Percentiles rank a stretch among this genome's conserved stretches.
phyloP scores from a whole-genome alignment of 2,113 vertebrate species.

The Mirounga angustirostris region DNA sequence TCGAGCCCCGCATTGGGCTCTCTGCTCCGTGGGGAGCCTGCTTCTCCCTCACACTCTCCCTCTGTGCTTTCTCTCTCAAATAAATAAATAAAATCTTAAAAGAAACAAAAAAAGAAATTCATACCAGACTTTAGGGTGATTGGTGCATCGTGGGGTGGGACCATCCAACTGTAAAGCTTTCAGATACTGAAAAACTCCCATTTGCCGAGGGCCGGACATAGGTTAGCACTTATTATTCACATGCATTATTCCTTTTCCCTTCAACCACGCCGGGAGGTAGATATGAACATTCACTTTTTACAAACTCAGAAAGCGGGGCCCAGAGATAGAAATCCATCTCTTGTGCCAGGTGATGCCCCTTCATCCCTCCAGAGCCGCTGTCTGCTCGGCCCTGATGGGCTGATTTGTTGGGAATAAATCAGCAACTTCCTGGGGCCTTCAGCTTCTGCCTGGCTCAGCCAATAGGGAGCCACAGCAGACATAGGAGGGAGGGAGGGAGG shows the following conservation, averaged over 20 bases:
- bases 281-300: not conserved
- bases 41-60: no score
- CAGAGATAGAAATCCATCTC: not conserved
- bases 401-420: not conserved
- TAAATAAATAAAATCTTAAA: no score
- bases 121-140: not conserved
- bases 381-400: not conserved
- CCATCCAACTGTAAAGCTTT: not conserved
- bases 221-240: not conserved
- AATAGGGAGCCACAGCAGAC: not conserved
- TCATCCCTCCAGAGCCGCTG: not conserved
- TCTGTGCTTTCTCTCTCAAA: no score
- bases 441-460: not conserved
- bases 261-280: no score
- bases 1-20: no score
- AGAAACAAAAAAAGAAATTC: not conserved
- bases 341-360: fast-evolving
- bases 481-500: not conserved
- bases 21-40: no score
- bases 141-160: not conserved
- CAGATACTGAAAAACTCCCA: not conserved
- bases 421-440: not conserved
- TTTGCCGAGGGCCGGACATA: fast-evolving
- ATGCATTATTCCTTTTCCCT: fast-evolving
- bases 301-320: not conserved